phyloP scores from a whole-genome alignment of 2,888 invertebrate genomes.

The Platycnemis pennipes region DNA sequence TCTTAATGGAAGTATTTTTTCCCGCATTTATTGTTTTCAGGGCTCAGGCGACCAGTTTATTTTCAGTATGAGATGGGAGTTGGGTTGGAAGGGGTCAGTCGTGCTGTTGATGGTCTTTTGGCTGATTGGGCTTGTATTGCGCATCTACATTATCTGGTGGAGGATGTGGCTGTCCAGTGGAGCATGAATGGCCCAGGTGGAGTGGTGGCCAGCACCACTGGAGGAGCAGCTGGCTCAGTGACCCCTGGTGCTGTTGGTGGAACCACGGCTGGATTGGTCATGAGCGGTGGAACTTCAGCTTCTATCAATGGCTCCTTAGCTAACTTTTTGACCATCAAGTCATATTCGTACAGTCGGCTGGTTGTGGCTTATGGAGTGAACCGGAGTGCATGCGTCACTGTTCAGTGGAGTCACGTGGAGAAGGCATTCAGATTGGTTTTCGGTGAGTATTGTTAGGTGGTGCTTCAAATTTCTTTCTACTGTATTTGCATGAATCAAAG shows the following conservation, averaged over 20 bases:
- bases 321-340: slow-evolving; percentile 90
- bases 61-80: slow-evolving; percentile 95
- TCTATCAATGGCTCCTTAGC: slow-evolving; percentile 82
- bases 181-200: slow-evolving; percentile 35
- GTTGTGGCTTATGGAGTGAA: slow-evolving; percentile 94
- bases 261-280: not conserved
- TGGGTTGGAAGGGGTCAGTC: slow-evolving; percentile 85
- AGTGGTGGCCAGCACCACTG: not conserved
- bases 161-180: slow-evolving; percentile 85
- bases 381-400: slow-evolving; percentile 90
- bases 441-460: slow-evolving; percentile 77
- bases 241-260: slow-evolving; percentile 39
- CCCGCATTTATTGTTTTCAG: slow-evolving; percentile 77
- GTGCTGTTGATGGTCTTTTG: slow-evolving; percentile 92
- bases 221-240: slow-evolving; percentile 41
- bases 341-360: slow-evolving; percentile 95
- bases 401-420: slow-evolving; percentile 88
- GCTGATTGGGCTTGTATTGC: slow-evolving; percentile 97
- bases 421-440: slow-evolving; percentile 89
- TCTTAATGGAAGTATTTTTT: too few relatives aligned
- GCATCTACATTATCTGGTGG: slow-evolving; percentile 91
- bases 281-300: slow-evolving; percentile 75
- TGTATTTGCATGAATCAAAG: not conserved
- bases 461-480: not conserved
- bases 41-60: slow-evolving; percentile 92